These are phyloP conservation scores for Mythimna pallens DNA, from an alignment of 2,888 invertebrate genomes.

Conservation along the genomic window DNA sequence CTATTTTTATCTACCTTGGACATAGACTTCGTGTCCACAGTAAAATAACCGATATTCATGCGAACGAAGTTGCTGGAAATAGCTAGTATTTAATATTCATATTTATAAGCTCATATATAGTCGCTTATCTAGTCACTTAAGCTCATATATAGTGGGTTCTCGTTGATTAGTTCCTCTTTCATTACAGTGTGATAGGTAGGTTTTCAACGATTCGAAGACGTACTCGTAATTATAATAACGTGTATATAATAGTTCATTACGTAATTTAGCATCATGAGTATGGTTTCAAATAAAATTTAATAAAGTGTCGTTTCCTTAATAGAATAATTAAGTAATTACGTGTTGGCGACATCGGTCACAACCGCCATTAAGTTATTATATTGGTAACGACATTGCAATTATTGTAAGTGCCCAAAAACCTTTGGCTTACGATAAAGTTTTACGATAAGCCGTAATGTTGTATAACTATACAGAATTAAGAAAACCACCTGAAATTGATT, in stretches of 20 bases:
- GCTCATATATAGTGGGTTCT: no score
- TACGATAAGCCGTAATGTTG: neutral
- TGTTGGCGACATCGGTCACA: neutral
- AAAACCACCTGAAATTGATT: neutral
- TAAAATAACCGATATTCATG: no score
- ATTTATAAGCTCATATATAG: no score
- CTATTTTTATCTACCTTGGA: no score
- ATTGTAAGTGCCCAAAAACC: constrained; percentile 19
- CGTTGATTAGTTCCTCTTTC: no score
- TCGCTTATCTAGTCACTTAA: no score
- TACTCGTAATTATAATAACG: neutral
- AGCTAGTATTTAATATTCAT: no score
- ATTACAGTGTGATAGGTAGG: no score
- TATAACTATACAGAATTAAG: neutral
- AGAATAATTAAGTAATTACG: constrained; percentile 2
- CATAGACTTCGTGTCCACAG: no score
- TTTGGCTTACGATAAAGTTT: constrained; percentile 15
- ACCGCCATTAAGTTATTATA: constrained; percentile 15
- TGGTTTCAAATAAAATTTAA: constrained; percentile 6
- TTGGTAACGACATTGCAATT: constrained; percentile 12
- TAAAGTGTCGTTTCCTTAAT: neutral
- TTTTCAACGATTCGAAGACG: neutral
- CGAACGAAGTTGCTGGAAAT: no score
- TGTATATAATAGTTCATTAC: neutral
- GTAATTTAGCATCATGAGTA: neutral